Percentiles rank a stretch among this genome's conserved stretches.
phyloP scores from a whole-genome alignment of 2,888 invertebrate genomes.

The Pelosia muscerda region DNA sequence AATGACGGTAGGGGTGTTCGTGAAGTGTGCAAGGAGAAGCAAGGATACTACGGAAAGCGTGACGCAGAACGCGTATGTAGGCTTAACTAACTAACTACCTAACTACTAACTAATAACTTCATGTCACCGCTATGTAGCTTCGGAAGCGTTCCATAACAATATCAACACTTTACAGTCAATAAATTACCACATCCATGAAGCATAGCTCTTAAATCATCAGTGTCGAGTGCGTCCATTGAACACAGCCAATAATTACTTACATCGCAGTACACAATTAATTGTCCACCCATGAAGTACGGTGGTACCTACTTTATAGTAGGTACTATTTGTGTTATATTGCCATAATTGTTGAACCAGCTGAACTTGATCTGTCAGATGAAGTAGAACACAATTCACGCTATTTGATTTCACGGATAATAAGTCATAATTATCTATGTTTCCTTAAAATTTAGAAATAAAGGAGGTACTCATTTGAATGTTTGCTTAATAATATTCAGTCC shows the following conservation, averaged over 20 bases:
- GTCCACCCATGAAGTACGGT: conserved; percentile 56
- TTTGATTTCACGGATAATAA: conserved; percentile 5
- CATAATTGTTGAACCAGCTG: conserved; percentile 18
- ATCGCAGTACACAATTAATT: conserved; percentile 56
- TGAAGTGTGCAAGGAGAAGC: not conserved
- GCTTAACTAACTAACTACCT: too few relatives aligned
- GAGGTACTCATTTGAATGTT: too few relatives aligned
- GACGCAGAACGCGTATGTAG: too few relatives aligned
- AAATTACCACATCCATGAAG: conserved; percentile 35
- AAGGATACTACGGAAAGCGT: too few relatives aligned
- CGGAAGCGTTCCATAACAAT: too few relatives aligned
- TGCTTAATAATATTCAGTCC: too few relatives aligned
- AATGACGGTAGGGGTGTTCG: too few relatives aligned
- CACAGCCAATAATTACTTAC: conserved; percentile 47
- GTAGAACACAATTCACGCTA: conserved; percentile 6
- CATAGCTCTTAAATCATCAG: conserved; percentile 42
- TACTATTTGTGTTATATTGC: conserved; percentile 18
- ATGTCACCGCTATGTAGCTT: too few relatives aligned
- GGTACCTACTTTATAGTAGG: conserved; percentile 34
- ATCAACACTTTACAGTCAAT: not conserved
- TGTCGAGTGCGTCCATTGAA: conserved; percentile 30
- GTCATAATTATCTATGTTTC: not conserved
- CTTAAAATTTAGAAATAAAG: not conserved
- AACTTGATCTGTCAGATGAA: conserved; percentile 22
- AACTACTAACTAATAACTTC: too few relatives aligned